Conservation (phyloP, 2,797 vertebrate species). For the Sus cebifrons region DNA sequence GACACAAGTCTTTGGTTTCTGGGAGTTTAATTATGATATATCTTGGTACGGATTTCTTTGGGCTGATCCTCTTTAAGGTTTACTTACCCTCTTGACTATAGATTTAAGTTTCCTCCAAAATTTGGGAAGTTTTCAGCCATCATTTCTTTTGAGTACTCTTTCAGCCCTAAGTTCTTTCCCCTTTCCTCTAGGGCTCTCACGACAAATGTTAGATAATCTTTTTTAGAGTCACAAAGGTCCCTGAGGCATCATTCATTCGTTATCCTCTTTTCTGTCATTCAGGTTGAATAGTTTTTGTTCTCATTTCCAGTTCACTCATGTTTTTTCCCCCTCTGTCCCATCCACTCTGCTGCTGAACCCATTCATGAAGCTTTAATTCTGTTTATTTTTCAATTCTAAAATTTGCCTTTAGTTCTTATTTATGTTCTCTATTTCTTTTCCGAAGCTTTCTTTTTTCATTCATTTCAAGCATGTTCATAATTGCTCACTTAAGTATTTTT, state of each 20-base stretch:
- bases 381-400: conserved; percentile 22
- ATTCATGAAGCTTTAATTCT: background rate
- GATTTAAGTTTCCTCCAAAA: background rate
- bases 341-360: background rate
- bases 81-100: background rate
- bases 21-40: background rate
- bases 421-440: background rate
- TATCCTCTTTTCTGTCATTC: conserved; percentile 11
- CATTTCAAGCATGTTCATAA: background rate
- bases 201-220: background rate
- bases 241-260: background rate
- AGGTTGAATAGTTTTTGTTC: background rate
- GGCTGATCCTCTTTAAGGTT: background rate
- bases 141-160: background rate
- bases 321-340: background rate
- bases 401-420: background rate
- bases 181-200: background rate
- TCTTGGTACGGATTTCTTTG: background rate
- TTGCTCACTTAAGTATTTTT: background rate
- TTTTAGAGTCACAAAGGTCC: background rate
- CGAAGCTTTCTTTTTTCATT: background rate
- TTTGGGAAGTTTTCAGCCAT: background rate
- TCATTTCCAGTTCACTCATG: background rate
- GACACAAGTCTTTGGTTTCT: background rate
- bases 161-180: background rate